Evolutionary conservation across 2,888 invertebrate genomes (phyloP).

Genomic region (Amphipyra tragopoginis): DNA sequence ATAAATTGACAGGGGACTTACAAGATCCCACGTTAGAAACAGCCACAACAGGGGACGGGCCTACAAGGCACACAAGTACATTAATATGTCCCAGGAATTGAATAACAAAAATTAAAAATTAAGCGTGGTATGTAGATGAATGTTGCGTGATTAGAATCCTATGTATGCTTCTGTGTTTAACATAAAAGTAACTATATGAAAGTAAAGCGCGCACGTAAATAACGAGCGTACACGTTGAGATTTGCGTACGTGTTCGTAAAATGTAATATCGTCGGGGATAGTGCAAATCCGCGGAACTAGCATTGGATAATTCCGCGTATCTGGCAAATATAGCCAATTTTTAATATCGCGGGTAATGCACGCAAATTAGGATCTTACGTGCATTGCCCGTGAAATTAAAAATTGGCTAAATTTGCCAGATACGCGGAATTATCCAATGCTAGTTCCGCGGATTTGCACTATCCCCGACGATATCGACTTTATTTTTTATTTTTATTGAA

Average conservation of each 20-base stretch:
- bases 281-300: too few relatives aligned
- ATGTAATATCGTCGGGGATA: too few relatives aligned
- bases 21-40: conserved; percentile 89
- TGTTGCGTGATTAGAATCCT: conserved; percentile 17
- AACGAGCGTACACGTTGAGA: neutral
- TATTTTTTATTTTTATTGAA: too few relatives aligned
- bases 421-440: too few relatives aligned
- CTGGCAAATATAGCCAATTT: too few relatives aligned
- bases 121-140: conserved; percentile 46
- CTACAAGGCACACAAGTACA: conserved; percentile 85
- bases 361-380: too few relatives aligned
- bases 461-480: too few relatives aligned
- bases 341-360: too few relatives aligned
- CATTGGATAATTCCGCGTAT: too few relatives aligned
- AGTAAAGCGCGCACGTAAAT: neutral
- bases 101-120: conserved; percentile 53
- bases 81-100: conserved; percentile 73
- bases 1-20: conserved; percentile 82
- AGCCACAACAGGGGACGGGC: conserved; percentile 88
- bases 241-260: neutral
- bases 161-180: neutral
- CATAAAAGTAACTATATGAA: neutral
- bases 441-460: too few relatives aligned
- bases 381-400: too few relatives aligned
- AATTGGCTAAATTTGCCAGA: too few relatives aligned